Percentiles rank a stretch among this genome's conserved stretches.
phyloP scores from a whole-genome alignment of 2,113 vertebrate species.

The Noctilio leporinus region DNA sequence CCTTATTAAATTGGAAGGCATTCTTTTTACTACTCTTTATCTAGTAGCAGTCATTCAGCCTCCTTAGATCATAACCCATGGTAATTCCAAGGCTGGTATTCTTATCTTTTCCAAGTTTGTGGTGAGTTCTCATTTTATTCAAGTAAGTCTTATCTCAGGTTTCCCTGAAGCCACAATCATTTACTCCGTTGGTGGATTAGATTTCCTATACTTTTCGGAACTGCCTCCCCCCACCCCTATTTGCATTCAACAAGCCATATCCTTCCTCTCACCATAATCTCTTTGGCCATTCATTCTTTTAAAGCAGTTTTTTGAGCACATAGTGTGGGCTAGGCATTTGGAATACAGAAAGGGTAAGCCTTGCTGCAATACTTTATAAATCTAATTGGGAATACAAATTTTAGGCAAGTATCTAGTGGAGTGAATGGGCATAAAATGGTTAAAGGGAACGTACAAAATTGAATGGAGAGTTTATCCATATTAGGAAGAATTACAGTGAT shows the following conservation, averaged over 20 bases:
- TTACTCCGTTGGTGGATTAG: not conserved
- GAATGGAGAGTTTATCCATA: not conserved
- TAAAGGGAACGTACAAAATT: not conserved
- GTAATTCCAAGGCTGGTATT: too few relatives aligned
- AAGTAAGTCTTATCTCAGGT: not conserved
- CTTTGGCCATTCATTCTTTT: constrained; percentile 20
- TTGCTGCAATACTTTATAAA: not conserved
- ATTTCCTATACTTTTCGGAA: constrained; percentile 11
- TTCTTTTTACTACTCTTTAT: constrained; percentile 8
- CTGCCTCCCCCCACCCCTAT: too few relatives aligned
- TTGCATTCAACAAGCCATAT: not conserved
- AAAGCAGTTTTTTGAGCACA: not conserved
- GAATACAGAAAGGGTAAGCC: not conserved
- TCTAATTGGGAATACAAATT: constrained; percentile 1
- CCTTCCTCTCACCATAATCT: not conserved
- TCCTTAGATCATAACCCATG: not conserved
- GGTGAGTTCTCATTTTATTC: constrained; percentile 24
- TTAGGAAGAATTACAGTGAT: not conserved
- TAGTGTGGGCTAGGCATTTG: not conserved
- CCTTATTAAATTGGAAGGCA: not conserved
- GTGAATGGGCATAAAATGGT: not conserved
- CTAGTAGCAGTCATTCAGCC: not conserved
- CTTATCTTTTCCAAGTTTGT: constrained; percentile 6
- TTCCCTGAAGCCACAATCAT: not conserved
- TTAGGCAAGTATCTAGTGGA: not conserved